Conservation (phyloP, 2,797 vertebrate species). For the Psittacula echo region DNA sequence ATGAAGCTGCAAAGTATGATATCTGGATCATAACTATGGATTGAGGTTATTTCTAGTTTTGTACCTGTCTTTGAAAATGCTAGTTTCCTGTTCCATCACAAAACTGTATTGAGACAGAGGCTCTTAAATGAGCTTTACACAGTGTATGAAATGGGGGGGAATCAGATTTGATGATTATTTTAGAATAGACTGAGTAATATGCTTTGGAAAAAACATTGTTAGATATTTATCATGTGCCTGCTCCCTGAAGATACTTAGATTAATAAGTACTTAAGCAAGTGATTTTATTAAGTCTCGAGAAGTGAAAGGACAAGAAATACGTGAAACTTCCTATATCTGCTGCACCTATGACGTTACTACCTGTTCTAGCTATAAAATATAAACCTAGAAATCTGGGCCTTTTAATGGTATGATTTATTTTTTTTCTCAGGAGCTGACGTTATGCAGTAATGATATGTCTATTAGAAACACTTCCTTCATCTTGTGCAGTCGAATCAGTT, state of each 20-base stretch:
- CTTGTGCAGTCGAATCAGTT: neutral
- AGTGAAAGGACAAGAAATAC: neutral
- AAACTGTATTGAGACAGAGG: neutral
- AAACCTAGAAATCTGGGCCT: neutral
- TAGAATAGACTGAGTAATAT: neutral
- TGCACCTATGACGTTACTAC: neutral
- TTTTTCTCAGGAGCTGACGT: neutral
- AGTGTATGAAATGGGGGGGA: neutral
- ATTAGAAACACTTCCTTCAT: neutral
- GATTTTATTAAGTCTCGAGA: neutral
- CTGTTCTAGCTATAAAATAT: neutral
- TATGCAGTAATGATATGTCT: neutral
- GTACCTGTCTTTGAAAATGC: neutral
- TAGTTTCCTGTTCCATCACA: neutral
- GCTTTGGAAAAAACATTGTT: neutral
- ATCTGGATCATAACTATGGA: neutral
- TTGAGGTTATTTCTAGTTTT: neutral
- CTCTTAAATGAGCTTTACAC: neutral
- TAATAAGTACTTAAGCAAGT: neutral
- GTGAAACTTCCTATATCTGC: neutral
- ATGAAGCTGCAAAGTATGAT: neutral
- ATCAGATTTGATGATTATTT: neutral
- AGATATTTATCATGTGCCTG: neutral
- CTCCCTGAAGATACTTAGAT: neutral
- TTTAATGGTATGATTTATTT: neutral